Base-by-base conservation (phyloP, 2,113 vertebrate species). In the Grammatotria lemairii region DNA sequence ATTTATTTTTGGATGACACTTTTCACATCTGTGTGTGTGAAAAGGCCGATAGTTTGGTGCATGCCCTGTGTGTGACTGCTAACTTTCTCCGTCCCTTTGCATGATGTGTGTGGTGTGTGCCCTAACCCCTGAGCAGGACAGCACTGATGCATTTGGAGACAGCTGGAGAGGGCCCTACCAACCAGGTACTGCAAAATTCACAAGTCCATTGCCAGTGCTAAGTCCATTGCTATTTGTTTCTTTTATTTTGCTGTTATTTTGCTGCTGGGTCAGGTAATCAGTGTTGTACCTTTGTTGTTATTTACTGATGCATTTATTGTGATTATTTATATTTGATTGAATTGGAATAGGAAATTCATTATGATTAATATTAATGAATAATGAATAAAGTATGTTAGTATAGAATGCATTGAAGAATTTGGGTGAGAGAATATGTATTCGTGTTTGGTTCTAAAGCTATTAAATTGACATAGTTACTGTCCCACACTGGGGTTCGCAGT, bases 121-220 rank as follows among this genome's bases (percentile, higher is more conserved):
- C 97, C 97, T 98, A 98, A 99, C 97, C 90, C 95, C 96, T 97
- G 97, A 98, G 98, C 98, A 99, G 95, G 97, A 97, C 97, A 98
- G 96, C 97, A 99, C 97, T 99, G 99, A 99, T 99, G 98, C 98
- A 98, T 98, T 97, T 97, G 98, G 97, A 98, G 97, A 97, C 97
- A 97, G 97, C 97, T 98, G 98, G 97, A 99, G 97, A 97, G 97
- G 97, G 95, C 97, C 97, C 97, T 96, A 97, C 97, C 97, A 97
- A 98, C 96, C 98, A 99, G 99, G 99, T 99, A 99, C 97, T 98
- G 93, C 90, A 95, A 92, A 78, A 91, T 82, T 93, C 88, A 92
- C 89, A 91, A 89, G 80, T 84, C 89, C 88, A 93, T 93, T 80
- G 87, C 89, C 85, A 87, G 88, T 93, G 91, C 93, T 92, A 87